These are phyloP conservation scores for Phrynocephalus forsythii DNA, from an alignment of 2,797 vertebrate species.

Conservation along the genomic window DNA sequence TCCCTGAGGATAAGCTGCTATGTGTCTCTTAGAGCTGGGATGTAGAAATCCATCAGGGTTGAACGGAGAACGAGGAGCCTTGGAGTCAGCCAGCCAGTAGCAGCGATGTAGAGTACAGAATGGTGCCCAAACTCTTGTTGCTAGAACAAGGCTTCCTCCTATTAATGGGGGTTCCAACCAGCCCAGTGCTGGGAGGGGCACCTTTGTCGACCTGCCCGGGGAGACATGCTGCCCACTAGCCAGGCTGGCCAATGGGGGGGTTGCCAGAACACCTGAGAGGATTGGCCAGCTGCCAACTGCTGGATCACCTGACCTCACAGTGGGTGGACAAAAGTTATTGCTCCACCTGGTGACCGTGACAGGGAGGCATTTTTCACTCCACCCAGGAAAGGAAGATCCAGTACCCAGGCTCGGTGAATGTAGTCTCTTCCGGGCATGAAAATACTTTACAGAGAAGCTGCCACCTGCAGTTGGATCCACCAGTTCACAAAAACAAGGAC, in stretches of 20 bases:
- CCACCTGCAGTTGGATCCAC: background rate
- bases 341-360: background rate
- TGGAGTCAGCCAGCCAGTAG: background rate
- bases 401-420: too few relatives aligned
- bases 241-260: too few relatives aligned
- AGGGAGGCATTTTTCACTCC: background rate
- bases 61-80: background rate
- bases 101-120: background rate
- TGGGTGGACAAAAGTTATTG: too few relatives aligned
- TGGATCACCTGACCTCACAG: too few relatives aligned
- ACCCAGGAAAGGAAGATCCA: background rate
- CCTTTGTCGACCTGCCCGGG: too few relatives aligned
- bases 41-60: background rate
- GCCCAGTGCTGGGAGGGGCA: too few relatives aligned
- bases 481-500: background rate
- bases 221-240: too few relatives aligned
- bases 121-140: background rate
- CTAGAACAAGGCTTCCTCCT: background rate
- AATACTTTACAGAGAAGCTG: background rate
- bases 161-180: too few relatives aligned
- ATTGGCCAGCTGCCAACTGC: too few relatives aligned
- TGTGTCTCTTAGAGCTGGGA: background rate
- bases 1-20: too few relatives aligned
- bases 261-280: too few relatives aligned
- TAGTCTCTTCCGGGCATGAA: background rate